These are phyloP conservation scores for Calliopum simillimum DNA, from an alignment of 2,888 invertebrate genomes.

Conservation along the genomic window DNA sequence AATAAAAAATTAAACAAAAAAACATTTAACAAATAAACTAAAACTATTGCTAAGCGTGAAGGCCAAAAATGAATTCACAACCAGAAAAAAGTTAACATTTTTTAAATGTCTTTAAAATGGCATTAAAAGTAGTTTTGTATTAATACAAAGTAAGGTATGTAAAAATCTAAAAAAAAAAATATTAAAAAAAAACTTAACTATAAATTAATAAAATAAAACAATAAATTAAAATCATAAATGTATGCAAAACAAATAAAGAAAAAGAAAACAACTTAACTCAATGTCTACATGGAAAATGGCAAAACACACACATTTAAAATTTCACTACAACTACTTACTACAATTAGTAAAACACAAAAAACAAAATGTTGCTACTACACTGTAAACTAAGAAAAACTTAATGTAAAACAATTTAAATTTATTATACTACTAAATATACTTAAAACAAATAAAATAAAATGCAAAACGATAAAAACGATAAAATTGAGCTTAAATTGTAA, in stretches of 20 bases:
- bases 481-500: conserved; percentile 40
- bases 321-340: too few relatives aligned
- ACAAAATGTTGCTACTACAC: too few relatives aligned
- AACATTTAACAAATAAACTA: neutral
- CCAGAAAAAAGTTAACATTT: conserved; percentile 43
- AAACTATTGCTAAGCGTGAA: conserved; percentile 25
- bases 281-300: too few relatives aligned
- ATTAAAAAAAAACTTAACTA: conserved; percentile 3
- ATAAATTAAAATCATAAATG: too few relatives aligned
- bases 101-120: conserved; percentile 33
- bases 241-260: too few relatives aligned
- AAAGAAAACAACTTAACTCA: too few relatives aligned
- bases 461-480: conserved; percentile 31
- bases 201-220: neutral
- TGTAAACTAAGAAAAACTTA: too few relatives aligned
- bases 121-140: conserved; percentile 32
- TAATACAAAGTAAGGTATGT: conserved; percentile 11
- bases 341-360: too few relatives aligned
- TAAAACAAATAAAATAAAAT: conserved; percentile 16
- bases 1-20: neutral
- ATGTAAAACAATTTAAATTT: neutral
- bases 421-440: too few relatives aligned
- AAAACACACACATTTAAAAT: too few relatives aligned
- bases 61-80: conserved; percentile 15
- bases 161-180: conserved; percentile 22